A percentile compares a stretch with the other conserved stretches of the same genome.
Conservation (phyloP, 2,113 vertebrate species). For the Neogale vison region DNA sequence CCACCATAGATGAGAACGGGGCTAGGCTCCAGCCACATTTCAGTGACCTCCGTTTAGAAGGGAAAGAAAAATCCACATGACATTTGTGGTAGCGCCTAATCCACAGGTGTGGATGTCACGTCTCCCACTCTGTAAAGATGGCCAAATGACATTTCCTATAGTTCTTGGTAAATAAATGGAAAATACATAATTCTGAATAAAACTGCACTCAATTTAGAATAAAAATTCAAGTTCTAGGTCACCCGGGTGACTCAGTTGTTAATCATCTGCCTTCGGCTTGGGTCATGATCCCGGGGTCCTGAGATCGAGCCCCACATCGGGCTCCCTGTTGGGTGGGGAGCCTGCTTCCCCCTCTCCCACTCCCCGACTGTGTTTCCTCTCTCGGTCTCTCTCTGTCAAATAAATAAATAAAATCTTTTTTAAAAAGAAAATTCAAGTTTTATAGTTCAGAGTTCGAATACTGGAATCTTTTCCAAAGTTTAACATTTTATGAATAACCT, state of each 20-base stretch:
- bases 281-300: too few relatives aligned
- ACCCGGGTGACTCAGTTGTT: too few relatives aligned
- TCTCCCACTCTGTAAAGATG: background rate
- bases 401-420: too few relatives aligned
- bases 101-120: accelerated
- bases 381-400: too few relatives aligned
- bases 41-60: background rate
- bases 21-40: too few relatives aligned
- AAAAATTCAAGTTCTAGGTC: background rate
- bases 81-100: accelerated
- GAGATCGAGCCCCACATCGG: too few relatives aligned
- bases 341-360: too few relatives aligned
- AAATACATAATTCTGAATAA: background rate
- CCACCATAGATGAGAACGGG: background rate
- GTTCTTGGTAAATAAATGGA: background rate
- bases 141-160: background rate
- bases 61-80: background rate
- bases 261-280: too few relatives aligned
- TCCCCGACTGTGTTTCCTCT: too few relatives aligned
- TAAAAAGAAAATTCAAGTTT: background rate
- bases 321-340: too few relatives aligned
- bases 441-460: background rate
- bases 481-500: background rate
- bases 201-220: background rate
- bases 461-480: background rate